A percentile compares a stretch with the other conserved stretches of the same genome.
phyloP scores from a whole-genome alignment of 1,140 invertebrate genomes.

The Drosophila bipectinata region DNA sequence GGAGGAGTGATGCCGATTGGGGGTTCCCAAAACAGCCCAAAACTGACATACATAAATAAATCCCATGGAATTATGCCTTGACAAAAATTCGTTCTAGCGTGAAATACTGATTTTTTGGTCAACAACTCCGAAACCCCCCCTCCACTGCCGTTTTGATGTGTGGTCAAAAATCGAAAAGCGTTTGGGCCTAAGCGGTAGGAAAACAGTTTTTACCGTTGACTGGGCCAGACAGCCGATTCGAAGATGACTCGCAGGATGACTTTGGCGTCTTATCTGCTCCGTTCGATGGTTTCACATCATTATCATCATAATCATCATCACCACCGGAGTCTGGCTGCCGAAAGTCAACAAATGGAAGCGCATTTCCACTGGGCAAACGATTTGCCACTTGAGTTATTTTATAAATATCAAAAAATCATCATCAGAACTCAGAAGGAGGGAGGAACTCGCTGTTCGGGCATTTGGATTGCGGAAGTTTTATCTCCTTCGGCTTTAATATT shows the following conservation, averaged over 20 bases:
- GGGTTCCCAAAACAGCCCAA: constrained; percentile 23
- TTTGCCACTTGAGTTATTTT: constrained; percentile 82
- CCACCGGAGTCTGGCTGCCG: constrained; percentile 19
- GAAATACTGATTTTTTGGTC: constrained; percentile 78
- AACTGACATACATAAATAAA: constrained; percentile 79
- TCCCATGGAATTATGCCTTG: constrained; percentile 80
- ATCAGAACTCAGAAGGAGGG: constrained; percentile 35
- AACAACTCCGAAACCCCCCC: constrained; percentile 22
- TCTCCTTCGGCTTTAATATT: constrained; percentile 57
- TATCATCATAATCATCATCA: constrained; percentile 32
- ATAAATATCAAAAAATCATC: constrained; percentile 79
- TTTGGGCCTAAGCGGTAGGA: constrained; percentile 62
- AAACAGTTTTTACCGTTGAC: constrained; percentile 67
- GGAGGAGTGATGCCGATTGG: constrained; percentile 33
- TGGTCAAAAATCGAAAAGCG: constrained; percentile 78
- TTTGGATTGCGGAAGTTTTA: constrained; percentile 26
- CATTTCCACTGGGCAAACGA: constrained; percentile 82
- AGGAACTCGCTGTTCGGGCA: neutral
- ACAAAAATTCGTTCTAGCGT: constrained; percentile 80
- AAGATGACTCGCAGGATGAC: constrained; percentile 31
- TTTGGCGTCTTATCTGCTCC: constrained; percentile 28
- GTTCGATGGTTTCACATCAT: constrained; percentile 35
- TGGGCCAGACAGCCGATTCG: constrained; percentile 37
- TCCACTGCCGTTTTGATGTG: constrained; percentile 14
- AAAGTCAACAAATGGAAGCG: constrained; percentile 71